These are phyloP conservation scores for Passerina amoena DNA, from an alignment of 2,113 vertebrate species.

Conservation along the genomic window DNA sequence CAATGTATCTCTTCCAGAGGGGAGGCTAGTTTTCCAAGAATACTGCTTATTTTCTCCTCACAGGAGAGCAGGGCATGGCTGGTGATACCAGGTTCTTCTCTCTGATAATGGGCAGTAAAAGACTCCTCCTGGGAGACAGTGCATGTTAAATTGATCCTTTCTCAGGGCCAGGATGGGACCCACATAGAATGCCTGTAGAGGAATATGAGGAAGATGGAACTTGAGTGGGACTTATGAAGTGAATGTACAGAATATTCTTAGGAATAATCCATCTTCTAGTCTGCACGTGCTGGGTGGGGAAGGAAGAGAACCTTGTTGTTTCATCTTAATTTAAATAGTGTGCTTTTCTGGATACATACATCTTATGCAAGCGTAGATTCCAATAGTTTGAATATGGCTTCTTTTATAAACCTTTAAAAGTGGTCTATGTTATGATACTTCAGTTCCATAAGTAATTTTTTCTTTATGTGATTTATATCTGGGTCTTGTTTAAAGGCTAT, in stretches of 20 bases:
- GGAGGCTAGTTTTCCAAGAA: not conserved
- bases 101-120: not conserved
- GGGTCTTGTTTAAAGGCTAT: not conserved
- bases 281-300: not conserved
- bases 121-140: not conserved
- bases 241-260: not conserved
- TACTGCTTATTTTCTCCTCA: rapidly evolving
- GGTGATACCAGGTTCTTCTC: not conserved
- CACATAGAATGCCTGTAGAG: not conserved
- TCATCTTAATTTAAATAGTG: not conserved
- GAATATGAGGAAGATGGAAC: not conserved
- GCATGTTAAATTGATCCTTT: not conserved
- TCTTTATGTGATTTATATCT: not conserved
- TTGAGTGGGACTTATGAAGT: not conserved
- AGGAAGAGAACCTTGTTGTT: not conserved
- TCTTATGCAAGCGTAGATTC: not conserved
- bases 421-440: not conserved
- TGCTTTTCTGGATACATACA: not conserved
- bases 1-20: not conserved
- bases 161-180: not conserved
- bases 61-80: not conserved
- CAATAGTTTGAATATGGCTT: not conserved
- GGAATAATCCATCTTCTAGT: not conserved
- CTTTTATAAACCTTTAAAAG: not conserved
- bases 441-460: not conserved